Base-by-base conservation (phyloP, 2,888 invertebrate genomes). In the Lordiphosa fenestrarum region DNA sequence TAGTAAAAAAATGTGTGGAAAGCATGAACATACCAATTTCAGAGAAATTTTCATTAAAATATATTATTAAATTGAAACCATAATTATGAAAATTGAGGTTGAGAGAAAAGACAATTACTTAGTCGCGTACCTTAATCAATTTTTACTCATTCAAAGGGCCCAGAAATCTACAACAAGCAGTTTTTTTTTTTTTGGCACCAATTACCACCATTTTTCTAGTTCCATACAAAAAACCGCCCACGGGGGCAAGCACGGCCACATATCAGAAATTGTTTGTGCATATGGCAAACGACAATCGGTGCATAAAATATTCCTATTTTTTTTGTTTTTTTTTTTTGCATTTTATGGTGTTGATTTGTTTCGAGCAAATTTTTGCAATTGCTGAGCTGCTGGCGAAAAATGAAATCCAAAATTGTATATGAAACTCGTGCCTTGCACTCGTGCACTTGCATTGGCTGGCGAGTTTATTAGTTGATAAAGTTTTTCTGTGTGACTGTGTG, bases 391-490 rank as follows among this genome's bases (percentile, higher is more conserved):
- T 25, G 9, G 9, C 30, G 12, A 19, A 40, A 44, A 33, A 33
- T 25, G 5, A 33, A 33, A 33, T 15, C 12, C 33, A 15, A 9
- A 30, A 15, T 44, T 44, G 30, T 44, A 10, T 30, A 44, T 44
- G 30, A 30, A 44, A 44, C 13, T 44, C 33, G 19, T 44, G 15
- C 44, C n/a, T 15, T 21, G 40, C 21, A 38, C 38, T 38, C 10
- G 41, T 30, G 33, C 42, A 50, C 44, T 47, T 47, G 42, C 47
- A 52, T 19, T 47, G 30, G 35, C 19, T 40, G 54, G 21, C 6
- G 53, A 65, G 51, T 62, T 67, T 66, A 67, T 67, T 53, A 67
- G 62, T 62, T 62, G 60, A 63, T 67, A 67, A 67, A 68, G 52
- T 64, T 66, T 66, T 39, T n/a, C 21, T 53, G 13, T 61, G 40